Conservation (phyloP, 2,888 invertebrate species). For the Phortica magna region DNA sequence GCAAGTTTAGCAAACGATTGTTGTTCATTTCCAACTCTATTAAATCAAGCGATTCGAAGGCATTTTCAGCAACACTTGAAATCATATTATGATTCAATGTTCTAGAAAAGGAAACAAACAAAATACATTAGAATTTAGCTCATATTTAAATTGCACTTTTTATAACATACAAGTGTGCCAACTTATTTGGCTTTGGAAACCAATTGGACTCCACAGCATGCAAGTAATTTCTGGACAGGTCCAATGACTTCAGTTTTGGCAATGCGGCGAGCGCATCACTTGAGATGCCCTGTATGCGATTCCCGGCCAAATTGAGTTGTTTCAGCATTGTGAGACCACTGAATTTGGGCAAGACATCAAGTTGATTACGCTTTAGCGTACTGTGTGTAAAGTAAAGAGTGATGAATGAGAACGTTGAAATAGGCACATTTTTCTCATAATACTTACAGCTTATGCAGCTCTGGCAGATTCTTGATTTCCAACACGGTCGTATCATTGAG, state of each 20-base stretch:
- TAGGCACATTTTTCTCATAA: not conserved
- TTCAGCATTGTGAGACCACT: slow-evolving; percentile 86
- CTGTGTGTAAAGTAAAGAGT: slow-evolving; percentile 48
- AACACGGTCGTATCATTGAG: slow-evolving; percentile 79
- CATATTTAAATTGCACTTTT: not conserved
- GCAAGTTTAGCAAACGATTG: slow-evolving; percentile 85
- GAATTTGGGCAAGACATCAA: slow-evolving; percentile 89
- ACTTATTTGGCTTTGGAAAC: slow-evolving; percentile 79
- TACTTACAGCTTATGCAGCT: slow-evolving; percentile 79
- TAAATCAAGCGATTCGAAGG: slow-evolving; percentile 86
- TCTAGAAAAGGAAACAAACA: slow-evolving; percentile 75
- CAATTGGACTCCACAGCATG: slow-evolving; percentile 73
- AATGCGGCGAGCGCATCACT: slow-evolving; percentile 94
- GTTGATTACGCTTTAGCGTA: slow-evolving; percentile 87
- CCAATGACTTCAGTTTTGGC: slow-evolving; percentile 74
- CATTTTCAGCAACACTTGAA: slow-evolving; percentile 83
- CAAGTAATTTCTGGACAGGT: slow-evolving; percentile 79
- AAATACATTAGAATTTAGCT: not conserved
- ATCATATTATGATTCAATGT: slow-evolving; percentile 87
- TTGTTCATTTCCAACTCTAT: slow-evolving; percentile 88
- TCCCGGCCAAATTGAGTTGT: slow-evolving; percentile 88
- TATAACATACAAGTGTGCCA: slow-evolving; percentile 70
- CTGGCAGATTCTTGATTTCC: slow-evolving; percentile 78
- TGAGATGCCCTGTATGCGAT: slow-evolving; percentile 87
- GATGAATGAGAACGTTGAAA: not conserved